A percentile compares a stretch with the other conserved stretches of the same genome.
Evolutionary conservation across 2,797 vertebrate genomes (phyloP).

Genomic region (Sebastes wilsoni): DNA sequence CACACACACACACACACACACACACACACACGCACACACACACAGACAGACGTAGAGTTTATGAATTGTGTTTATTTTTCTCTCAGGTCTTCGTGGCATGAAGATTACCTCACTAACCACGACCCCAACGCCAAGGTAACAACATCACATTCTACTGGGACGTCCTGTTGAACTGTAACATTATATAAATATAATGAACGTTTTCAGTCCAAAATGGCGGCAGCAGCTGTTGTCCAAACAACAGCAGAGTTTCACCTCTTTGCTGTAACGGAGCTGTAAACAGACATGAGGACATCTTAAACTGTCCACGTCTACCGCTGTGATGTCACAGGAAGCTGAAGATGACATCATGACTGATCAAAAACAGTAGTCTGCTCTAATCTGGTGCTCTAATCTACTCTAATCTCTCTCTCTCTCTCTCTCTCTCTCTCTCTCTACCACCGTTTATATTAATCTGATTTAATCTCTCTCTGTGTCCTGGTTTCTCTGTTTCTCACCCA

Average conservation of each 20-base stretch:
- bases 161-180: too few species aligned
- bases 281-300: too few species aligned
- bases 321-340: background rate
- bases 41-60: background rate
- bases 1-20: background rate
- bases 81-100: conserved; percentile 58
- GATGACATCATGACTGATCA: background rate
- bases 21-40: background rate
- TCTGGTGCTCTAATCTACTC: conserved; percentile 5
- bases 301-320: background rate
- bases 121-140: conserved; percentile 64
- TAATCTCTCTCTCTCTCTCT: conserved; percentile 37
- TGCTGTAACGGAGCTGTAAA: too few species aligned
- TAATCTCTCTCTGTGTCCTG: conserved; percentile 28
- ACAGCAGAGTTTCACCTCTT: too few species aligned
- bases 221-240: too few species aligned
- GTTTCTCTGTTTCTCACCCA: background rate
- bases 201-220: too few species aligned
- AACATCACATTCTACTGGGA: too few species aligned
- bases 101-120: conserved; percentile 45
- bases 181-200: too few species aligned
- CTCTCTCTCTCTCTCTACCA: background rate
- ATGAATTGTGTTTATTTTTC: background rate
- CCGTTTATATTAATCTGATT: conserved; percentile 37
- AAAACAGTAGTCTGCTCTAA: background rate